phyloP scores from a whole-genome alignment of 2,797 vertebrate genomes.

The Clarias pachynema region DNA sequence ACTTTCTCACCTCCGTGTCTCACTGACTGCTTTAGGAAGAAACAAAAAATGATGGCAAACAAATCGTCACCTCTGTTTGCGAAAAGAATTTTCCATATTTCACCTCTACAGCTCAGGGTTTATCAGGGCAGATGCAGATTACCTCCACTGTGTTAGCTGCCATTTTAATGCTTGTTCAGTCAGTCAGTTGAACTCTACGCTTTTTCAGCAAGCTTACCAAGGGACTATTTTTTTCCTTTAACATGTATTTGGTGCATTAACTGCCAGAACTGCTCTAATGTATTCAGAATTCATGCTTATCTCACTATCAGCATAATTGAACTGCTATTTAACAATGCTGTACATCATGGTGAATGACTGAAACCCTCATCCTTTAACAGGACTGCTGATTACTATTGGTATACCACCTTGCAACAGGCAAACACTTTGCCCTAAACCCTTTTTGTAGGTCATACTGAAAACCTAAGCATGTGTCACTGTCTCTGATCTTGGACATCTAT shows the following conservation, averaged over 20 bases:
- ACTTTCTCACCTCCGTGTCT: not conserved
- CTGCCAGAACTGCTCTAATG: not conserved
- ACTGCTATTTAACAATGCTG: not conserved
- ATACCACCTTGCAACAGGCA: not conserved
- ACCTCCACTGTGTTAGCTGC: not conserved
- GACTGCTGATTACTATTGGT: not conserved
- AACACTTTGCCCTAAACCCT: not conserved
- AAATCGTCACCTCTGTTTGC: conserved; percentile 24
- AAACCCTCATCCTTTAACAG: not conserved
- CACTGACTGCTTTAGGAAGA: conserved; percentile 25
- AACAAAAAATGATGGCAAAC: not conserved
- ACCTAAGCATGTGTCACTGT: too few species aligned
- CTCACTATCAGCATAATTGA: not conserved
- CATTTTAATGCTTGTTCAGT: not conserved
- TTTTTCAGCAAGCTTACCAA: not conserved
- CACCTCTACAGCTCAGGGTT: conserved; percentile 12
- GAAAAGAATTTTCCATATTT: conserved; percentile 11
- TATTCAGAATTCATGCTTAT: not conserved
- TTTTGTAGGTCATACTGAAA: not conserved
- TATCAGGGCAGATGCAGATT: not conserved
- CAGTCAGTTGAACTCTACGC: not conserved
- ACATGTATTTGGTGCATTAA: not conserved
- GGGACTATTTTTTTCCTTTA: not conserved
- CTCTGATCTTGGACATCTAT: not conserved
- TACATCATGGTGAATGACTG: not conserved